A percentile compares a stretch with the other conserved stretches of the same genome.
Conservation (phyloP, 2,113 vertebrate species). For the Tinamus guttatus region DNA sequence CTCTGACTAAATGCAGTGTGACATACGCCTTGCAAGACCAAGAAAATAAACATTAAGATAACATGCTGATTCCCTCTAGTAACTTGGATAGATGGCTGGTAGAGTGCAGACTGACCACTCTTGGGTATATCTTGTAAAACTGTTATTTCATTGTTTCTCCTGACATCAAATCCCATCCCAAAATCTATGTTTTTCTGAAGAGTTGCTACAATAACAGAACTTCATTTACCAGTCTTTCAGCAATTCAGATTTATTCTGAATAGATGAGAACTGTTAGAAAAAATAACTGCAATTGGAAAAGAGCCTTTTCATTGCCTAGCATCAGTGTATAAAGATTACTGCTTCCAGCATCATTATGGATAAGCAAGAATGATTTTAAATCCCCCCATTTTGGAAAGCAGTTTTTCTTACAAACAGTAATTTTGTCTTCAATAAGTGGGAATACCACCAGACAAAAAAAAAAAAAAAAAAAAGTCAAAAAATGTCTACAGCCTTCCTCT, state of each 20-base stretch:
- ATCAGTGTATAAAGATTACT: neutral
- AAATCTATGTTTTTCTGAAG: neutral
- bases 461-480: no score
- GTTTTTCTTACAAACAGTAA: neutral
- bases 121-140: neutral
- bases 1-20: neutral
- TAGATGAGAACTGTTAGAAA: neutral
- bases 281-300: neutral
- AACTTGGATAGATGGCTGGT: rapidly evolving
- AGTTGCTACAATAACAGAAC: neutral
- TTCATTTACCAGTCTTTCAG: neutral
- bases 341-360: neutral
- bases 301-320: neutral
- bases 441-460: neutral
- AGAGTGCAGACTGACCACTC: neutral
- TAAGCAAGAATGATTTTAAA: neutral
- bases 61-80: rapidly evolving
- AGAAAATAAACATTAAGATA: neutral
- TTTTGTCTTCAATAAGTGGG: neutral
- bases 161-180: neutral
- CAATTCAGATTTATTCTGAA: neutral
- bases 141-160: neutral
- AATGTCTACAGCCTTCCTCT: neutral
- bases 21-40: neutral
- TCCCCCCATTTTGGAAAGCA: neutral